Evolutionary conservation across 2,888 invertebrate species (phyloP).

Genomic region (Brenthis daphne): DNA sequence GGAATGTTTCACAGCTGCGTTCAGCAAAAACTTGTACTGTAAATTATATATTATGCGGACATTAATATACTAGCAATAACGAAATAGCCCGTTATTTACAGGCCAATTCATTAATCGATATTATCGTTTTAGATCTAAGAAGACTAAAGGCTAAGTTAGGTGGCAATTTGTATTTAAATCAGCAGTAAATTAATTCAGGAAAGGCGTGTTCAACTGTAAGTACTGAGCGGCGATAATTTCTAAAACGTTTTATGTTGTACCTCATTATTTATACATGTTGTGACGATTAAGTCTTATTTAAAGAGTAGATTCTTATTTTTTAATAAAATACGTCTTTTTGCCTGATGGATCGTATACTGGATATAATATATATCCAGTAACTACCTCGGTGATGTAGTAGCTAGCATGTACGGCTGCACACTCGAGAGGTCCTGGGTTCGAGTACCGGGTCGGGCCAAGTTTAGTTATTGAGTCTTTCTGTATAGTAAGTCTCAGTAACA

Average conservation of each 20-base stretch:
- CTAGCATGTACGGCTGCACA: too few species aligned
- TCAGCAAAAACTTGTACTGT: slow-evolving; percentile 24
- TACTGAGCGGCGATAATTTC: not conserved
- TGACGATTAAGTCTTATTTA: not conserved
- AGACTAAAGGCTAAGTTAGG: slow-evolving; percentile 18
- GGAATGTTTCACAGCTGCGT: slow-evolving; percentile 30
- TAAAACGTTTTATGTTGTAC: not conserved
- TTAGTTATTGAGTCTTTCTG: too few species aligned
- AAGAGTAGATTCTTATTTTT: not conserved
- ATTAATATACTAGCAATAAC: slow-evolving; percentile 37
- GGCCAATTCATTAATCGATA: slow-evolving; percentile 29
- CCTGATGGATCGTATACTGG: too few species aligned
- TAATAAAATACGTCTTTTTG: too few species aligned
- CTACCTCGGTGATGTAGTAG: too few species aligned
- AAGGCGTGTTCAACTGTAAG: not conserved
- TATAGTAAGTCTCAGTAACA: too few species aligned
- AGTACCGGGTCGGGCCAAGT: too few species aligned
- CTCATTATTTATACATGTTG: not conserved
- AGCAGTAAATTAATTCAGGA: slow-evolving; percentile 24
- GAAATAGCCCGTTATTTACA: slow-evolving; percentile 14
- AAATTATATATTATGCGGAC: slow-evolving; percentile 35
- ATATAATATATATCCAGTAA: too few species aligned
- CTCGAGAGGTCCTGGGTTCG: too few species aligned
- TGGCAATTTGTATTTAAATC: slow-evolving; percentile 37
- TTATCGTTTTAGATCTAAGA: slow-evolving; percentile 31